Evolutionary conservation across 2,113 vertebrate species (phyloP).

Genomic region (Gallinago paraguaiae): DNA sequence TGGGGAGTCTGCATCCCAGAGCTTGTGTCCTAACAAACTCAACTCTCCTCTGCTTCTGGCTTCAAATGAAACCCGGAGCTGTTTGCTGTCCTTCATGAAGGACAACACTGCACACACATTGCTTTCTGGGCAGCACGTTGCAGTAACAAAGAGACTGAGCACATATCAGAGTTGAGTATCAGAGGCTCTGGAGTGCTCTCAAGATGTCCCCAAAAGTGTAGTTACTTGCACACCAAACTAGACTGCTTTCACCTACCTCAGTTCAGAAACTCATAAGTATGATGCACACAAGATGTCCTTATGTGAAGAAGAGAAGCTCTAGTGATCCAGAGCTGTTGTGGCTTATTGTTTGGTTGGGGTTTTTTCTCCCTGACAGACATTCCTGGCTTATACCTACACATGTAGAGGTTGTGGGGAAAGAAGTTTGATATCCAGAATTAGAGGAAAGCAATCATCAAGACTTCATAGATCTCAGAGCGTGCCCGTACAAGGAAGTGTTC

Average conservation of each 20-base stretch:
- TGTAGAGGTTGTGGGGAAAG: neutral
- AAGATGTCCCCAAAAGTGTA: neutral
- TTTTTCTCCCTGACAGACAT: neutral
- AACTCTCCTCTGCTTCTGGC: neutral
- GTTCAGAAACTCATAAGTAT: neutral
- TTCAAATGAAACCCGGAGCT: neutral
- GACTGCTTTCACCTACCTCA: neutral
- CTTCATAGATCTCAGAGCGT: neutral
- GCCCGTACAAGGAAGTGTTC: neutral
- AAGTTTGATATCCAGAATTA: neutral
- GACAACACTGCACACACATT: accelerated
- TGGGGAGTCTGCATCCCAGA: neutral
- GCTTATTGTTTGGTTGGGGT: neutral
- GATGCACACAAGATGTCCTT: neutral
- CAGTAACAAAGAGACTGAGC: neutral
- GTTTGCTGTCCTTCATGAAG: neutral
- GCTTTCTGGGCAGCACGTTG: neutral
- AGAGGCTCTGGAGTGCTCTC: neutral
- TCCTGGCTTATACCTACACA: neutral
- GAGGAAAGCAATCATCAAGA: neutral
- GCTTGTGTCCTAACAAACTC: neutral
- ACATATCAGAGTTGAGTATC: neutral
- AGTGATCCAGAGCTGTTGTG: neutral
- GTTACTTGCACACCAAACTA: neutral
- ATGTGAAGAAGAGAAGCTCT: neutral